Base-by-base conservation (phyloP, 1,140 invertebrate genomes). In the Eriocheir sinensis region DNA sequence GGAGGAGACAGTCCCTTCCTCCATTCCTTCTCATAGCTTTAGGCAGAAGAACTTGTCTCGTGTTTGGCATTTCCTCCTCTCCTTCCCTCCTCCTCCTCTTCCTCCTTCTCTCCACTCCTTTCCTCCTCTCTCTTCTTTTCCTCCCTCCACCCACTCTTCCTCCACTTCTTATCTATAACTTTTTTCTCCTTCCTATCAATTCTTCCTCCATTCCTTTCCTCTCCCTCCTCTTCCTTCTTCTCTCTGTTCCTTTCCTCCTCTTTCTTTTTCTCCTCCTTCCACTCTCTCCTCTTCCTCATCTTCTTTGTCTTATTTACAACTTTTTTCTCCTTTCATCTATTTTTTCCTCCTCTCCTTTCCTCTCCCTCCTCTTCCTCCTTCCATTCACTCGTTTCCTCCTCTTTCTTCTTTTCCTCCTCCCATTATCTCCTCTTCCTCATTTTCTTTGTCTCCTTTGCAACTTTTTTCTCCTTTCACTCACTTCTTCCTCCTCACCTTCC, bases 21-120 rank as follows among this genome's bases (percentile, higher is more conserved):
- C 80, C n/a, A 15, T n/a, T 38, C 80, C 80, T 83, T 12, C 80
- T 12, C 80, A 34, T 12, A 9, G 48, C 48, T 53, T 53, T 53
- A 53, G 48, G 48, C 48, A 17, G 48, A 53, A 21, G 48, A 53
- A 53, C 48, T 53, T 53, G 48, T 53, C 48, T 53, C 48, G 48
- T 17, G 80, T 38, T 8, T n/a, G 30, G 80, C 80, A 83, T 83
- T 83, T 83, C 36, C 80, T 83, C 80, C 36, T 38, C 80, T n/a
- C n/a, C 80, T 83, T n/a, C 80, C n/a, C n/a, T 38, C 30, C 36
- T 38, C 27, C 80, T 83, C 80, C 80, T 53, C n/a, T 53, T 53
- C 48, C 48, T 53, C 21, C 48, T 53, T 53, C 2, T 17, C 12
- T 21, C 48, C 12, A 53, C 21, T 21, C 48, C 21, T 53, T n/a